Evolutionary conservation across 2,797 vertebrate genomes (phyloP), one percentile per base, ranked within the genome.

Genomic region (Rallus crepitans): DNA sequence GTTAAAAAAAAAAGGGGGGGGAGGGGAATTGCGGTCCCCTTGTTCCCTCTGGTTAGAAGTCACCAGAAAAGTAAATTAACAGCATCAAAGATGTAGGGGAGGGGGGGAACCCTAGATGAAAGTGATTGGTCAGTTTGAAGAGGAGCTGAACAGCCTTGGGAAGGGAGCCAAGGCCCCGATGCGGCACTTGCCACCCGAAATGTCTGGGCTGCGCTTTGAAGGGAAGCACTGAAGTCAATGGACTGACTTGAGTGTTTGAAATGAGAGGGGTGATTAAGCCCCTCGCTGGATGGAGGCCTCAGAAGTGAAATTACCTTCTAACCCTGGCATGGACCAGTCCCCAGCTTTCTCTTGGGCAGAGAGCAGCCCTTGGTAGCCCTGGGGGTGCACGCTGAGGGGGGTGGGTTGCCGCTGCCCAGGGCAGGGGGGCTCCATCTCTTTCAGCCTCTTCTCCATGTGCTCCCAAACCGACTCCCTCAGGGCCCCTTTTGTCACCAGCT

Each of bases 151-250:
- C 79, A 70, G 78, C 6, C 60, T 39, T 76, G 85, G 94, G 91
- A 95, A 79, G 61, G 45, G 70, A 82, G 88, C 91, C 90, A 90
- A 80, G 70, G 85, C 39, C 80, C 80, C 14, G 66, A 66, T 93
- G 70, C 87, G 83, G 71, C 52, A 2, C 83, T 75, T 71, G 79
- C 47, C 72, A 52, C 89, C 71, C 69, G 70, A 69, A 89, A 90
- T 81, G 75, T 65, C 84, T 48, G 76, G 56, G 59, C 17, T 88
- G 52, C 18, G 65, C 77, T 96, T 94, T 96, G 91, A 96, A 96
- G 94, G 83, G 88, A 94, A 82, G 75, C 87, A 70, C 52, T 96
- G 91, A 92, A 97, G 93, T 93, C 96, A 76, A 71, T 72, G 72
- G 94, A 37, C 85, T 91, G n/a, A 45, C 64, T 90, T 96, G 86